phyloP scores from a whole-genome alignment of 2,113 vertebrate genomes.

The Herpailurus yagouaroundi region DNA sequence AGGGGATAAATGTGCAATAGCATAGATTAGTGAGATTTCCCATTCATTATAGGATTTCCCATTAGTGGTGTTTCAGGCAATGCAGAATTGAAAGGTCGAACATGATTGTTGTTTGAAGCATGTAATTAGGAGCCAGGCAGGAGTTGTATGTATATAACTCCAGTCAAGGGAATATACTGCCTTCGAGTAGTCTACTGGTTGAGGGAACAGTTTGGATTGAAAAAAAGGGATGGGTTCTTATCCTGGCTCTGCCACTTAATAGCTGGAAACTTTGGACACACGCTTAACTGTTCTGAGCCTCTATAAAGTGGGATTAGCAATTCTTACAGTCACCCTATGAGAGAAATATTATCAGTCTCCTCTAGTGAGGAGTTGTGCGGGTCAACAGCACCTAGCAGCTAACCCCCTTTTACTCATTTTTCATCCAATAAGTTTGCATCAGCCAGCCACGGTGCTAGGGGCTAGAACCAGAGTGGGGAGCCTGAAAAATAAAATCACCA shows the following conservation, averaged over 20 bases:
- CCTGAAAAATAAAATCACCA: background rate
- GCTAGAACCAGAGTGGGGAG: background rate
- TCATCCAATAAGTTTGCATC: background rate
- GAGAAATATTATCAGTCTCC: background rate
- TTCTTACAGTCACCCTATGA: background rate
- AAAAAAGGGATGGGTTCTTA: background rate
- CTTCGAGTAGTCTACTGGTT: conserved; percentile 3
- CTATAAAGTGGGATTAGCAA: background rate
- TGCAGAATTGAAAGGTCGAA: conserved; percentile 35
- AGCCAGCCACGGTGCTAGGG: background rate
- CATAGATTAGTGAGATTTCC: conserved; percentile 57
- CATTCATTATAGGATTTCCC: conserved; percentile 51
- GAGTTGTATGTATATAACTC: conserved; percentile 1
- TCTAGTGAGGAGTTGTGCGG: background rate
- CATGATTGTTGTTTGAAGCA: conserved; percentile 32
- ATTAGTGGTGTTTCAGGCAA: conserved; percentile 44
- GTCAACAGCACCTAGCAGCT: background rate
- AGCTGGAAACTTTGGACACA: background rate
- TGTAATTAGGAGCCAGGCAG: conserved; percentile 36
- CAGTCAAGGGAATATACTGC: background rate
- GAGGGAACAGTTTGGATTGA: background rate
- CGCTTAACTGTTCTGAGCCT: background rate
- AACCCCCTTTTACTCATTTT: background rate
- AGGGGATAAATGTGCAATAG: conserved; percentile 41
- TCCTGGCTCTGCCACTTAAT: conserved; percentile 1